Evolutionary conservation across 2,797 vertebrate species (phyloP).

Genomic region (Liasis olivaceus): DNA sequence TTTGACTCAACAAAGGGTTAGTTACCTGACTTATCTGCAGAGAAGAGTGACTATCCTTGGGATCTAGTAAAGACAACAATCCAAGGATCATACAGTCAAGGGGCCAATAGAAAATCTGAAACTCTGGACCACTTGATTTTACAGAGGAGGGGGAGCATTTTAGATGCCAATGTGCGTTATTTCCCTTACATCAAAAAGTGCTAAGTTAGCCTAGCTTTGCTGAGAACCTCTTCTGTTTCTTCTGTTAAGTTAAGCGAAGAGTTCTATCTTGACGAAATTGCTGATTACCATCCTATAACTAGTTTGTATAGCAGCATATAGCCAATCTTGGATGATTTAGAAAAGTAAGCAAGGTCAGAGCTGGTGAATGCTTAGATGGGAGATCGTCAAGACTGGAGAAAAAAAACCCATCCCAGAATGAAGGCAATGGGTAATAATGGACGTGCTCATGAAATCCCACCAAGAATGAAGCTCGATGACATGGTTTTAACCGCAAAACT

Average conservation of each 20-base stretch:
- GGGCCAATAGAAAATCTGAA: neutral
- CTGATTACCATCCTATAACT: neutral
- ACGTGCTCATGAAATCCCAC: no score
- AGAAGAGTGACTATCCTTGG: neutral
- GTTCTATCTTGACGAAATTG: neutral
- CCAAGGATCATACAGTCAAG: neutral
- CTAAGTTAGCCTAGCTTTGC: neutral
- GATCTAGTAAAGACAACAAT: neutral
- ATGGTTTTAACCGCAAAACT: no score
- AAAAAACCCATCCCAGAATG: neutral
- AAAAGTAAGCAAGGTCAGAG: neutral
- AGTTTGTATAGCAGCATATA: neutral
- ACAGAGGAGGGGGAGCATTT: neutral
- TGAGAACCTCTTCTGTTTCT: neutral
- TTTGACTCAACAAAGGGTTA: neutral
- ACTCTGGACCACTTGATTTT: neutral
- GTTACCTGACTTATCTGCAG: neutral
- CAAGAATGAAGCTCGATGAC: no score
- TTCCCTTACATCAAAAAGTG: neutral
- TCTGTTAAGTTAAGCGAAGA: neutral
- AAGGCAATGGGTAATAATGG: no score
- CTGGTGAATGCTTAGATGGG: neutral
- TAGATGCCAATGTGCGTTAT: neutral
- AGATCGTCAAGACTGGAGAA: neutral
- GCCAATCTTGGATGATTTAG: neutral